Base-by-base conservation (phyloP, 2,113 vertebrate genomes). In the Hippocampus guttulatus region DNA sequence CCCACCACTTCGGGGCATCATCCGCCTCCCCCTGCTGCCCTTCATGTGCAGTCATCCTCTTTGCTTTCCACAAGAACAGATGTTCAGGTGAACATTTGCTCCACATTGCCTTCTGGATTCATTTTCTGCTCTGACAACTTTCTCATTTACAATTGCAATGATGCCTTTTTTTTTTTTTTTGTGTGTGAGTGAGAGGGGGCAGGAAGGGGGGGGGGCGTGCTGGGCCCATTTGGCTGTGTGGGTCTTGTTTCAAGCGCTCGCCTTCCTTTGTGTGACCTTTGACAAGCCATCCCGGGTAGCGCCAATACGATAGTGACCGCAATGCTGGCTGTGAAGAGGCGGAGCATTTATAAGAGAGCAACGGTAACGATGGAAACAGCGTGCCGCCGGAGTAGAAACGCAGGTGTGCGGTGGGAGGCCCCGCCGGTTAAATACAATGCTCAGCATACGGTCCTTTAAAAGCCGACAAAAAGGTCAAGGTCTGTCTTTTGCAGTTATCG, bases 241-340 rank as follows among this genome's bases (percentile, higher is more conserved):
- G 69, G 7, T 15, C 43, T 45, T 27, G 23, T 69, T 80, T 70
- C 4, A 64, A 33, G 6, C 58, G 43, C 70, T 57, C 43, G 58
- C 79, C 81, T 16, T 49, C 58, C 75, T 69, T 78, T 73, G 79
- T 11, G 68, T 83, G 81, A 86, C 87, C 84, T 86, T 84, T 90
- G 54, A 62, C 55, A 54, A 14, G 67, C 52, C 3, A 45, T 71
- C 43, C 70, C 72, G 2, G 74, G 71, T 75, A 64, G 68, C 73
- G 71, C 76, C 66, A 69, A 74, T 63, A 75, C 60, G 75, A 81
- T 83, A 85, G 84, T 83, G 72, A 84, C 71, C 76, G 68, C 80
- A 71, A 83, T 80, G 71, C 63, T 74, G 71, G 67, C 62, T 68
- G 76, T 54, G 71, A 76, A 57, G 9, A 74, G 76, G 81, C 67